Base-by-base conservation (phyloP, 1,140 invertebrate genomes). In the Saccostrea cuccullata region DNA sequence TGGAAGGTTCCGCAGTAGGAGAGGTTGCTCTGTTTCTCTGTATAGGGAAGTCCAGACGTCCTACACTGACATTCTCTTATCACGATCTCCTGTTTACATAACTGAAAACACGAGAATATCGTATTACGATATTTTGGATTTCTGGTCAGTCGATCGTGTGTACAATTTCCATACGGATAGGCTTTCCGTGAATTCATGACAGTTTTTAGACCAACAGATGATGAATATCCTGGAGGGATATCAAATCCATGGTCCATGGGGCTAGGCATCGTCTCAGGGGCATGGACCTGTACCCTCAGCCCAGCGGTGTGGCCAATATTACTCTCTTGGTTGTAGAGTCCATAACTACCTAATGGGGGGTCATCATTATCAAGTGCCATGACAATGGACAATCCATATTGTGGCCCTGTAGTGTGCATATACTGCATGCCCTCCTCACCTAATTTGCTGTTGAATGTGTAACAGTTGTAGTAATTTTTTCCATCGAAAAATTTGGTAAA, bases 261-360 rank as follows among this genome's bases (percentile, higher is more conserved):
- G 85, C 95, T 95, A 11, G 95, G 95, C 91, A 95, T 93, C 1
- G 93, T 92, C 86, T 94, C 91, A 47, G 95, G 94, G n/a, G 93
- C 93, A 90, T 95, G 95, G 12, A 95, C 92, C 40, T 95, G 93
- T 4, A 95, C 92, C 84, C 95, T 88, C 56, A 94, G 91, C 9
- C 95, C 95, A 12, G 94, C 93, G 86, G 92, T 93, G 88, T 94
- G 92, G 20, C 91, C 91, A 26, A 94, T 92, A 82, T 94, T 93
- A 55, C 93, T 92, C 67, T 92, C 90, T 0, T 92, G 88, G 86
- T 94, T 91, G 86, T 94, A 94, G n/a, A 93, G 84, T 40, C 93
- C 93, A 77, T 92, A 94, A 1, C 90, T 87, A 30, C 92, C 93
- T 20, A 91, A 84, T 30, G 92, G 92, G 9, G 93, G 92, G 73